Percentiles rank a stretch among this genome's conserved stretches.
phyloP scores from a whole-genome alignment of 2,113 vertebrate genomes.

The Cyphomyrus plagiostoma region DNA sequence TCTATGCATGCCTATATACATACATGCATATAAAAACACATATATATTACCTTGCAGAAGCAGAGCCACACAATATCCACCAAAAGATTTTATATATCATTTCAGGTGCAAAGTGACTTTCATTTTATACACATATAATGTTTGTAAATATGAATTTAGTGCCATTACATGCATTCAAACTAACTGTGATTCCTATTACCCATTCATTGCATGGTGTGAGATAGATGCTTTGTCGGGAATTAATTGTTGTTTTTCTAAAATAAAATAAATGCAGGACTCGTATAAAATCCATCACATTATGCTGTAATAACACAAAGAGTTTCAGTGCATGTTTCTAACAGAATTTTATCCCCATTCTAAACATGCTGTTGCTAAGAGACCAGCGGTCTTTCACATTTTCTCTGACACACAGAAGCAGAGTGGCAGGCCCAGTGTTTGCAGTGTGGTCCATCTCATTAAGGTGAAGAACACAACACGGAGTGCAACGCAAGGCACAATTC shows the following conservation, averaged over 20 bases:
- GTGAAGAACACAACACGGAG: neutral
- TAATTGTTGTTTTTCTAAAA: neutral
- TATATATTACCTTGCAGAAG: neutral
- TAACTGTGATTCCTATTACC: neutral
- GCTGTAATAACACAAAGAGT: neutral
- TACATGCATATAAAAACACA: neutral
- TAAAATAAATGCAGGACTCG: neutral
- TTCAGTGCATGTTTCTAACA: slow-evolving; percentile 33
- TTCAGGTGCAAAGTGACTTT: neutral
- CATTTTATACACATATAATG: neutral
- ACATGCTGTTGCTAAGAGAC: slow-evolving; percentile 58
- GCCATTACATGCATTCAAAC: neutral
- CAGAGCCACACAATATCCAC: neutral
- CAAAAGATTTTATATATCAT: neutral
- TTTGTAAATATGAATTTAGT: neutral
- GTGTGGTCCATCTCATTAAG: slow-evolving; percentile 2
- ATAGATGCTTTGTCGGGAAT: neutral
- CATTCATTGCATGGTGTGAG: neutral
- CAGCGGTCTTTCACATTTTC: slow-evolving; percentile 37
- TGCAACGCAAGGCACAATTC: neutral
- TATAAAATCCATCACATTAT: neutral
- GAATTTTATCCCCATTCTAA: slow-evolving; percentile 42
- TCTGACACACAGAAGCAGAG: slow-evolving; percentile 33
- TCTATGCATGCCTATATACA: neutral
- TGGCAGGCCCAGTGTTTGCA: slow-evolving; percentile 10